Evolutionary conservation across 2,797 vertebrate species (phyloP).

Genomic region (Liparis tanakae): DNA sequence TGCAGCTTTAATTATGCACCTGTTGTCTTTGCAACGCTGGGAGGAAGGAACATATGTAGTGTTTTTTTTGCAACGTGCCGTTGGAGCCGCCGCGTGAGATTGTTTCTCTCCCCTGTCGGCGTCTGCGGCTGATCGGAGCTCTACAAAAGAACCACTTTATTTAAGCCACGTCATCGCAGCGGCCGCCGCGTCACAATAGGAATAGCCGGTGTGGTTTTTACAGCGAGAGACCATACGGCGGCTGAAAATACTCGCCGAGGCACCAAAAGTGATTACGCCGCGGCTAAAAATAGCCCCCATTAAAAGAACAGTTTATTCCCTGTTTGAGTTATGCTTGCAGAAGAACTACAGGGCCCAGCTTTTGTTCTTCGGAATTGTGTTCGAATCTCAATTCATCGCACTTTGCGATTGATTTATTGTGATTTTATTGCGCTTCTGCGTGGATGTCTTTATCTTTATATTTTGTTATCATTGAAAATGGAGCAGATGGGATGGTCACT

Average conservation of each 20-base stretch:
- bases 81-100: background rate
- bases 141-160: background rate
- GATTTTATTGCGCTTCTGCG: background rate
- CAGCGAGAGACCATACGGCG: background rate
- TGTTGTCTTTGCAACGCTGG: conserved; percentile 9
- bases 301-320: background rate
- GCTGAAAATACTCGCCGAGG: conserved; percentile 13
- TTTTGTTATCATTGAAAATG: background rate
- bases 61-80: background rate
- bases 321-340: background rate
- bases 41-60: background rate
- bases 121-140: background rate
- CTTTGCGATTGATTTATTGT: background rate
- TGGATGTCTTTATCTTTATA: background rate
- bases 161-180: background rate
- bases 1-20: conserved; percentile 19
- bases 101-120: background rate
- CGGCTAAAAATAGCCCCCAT: conserved; percentile 20
- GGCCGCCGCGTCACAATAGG: background rate
- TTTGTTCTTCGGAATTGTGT: background rate
- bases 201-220: background rate
- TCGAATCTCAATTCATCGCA: background rate
- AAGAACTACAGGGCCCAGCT: background rate
- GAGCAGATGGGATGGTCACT: background rate
- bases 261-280: conserved; percentile 7